A percentile compares a stretch with the other conserved stretches of the same genome.
phyloP scores from a whole-genome alignment of 2,797 vertebrate species.

The Petrocephalus schoutedeni region DNA sequence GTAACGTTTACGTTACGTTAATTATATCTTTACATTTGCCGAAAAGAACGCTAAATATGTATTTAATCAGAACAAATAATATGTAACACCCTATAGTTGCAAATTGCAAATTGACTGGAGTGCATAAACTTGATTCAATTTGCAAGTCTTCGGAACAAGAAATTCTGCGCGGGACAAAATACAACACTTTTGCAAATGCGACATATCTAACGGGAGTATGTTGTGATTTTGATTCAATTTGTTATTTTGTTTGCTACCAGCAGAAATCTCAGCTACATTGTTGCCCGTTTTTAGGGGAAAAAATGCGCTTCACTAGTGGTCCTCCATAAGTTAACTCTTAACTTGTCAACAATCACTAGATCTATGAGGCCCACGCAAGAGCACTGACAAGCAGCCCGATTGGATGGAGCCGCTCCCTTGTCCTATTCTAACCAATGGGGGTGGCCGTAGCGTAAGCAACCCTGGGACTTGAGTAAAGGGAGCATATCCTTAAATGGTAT shows the following conservation, averaged over 20 bases:
- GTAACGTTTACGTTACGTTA: background rate
- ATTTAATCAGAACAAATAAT: background rate
- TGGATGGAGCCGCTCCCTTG: slow-evolving; percentile 34
- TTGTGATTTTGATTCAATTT: background rate
- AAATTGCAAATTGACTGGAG: background rate
- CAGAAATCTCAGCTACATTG: background rate
- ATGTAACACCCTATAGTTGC: background rate
- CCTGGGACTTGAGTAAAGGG: slow-evolving; percentile 31
- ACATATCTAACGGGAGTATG: background rate
- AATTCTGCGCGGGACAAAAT: background rate
- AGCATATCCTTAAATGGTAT: slow-evolving; percentile 54
- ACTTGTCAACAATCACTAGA: slow-evolving; percentile 25
- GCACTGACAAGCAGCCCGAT: slow-evolving; percentile 42
- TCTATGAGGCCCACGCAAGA: slow-evolving; percentile 40
- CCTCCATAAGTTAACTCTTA: background rate
- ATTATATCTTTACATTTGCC: background rate
- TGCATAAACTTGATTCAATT: background rate
- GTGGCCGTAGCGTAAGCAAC: background rate
- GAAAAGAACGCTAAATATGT: background rate
- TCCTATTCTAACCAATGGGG: slow-evolving; percentile 50
- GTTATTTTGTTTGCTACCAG: background rate
- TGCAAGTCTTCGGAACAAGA: background rate
- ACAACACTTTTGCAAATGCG: background rate
- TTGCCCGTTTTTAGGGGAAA: background rate
- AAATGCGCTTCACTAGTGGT: background rate